Evolutionary conservation across 1,140 invertebrate genomes (phyloP).

Genomic region (Bacillus rossius): DNA sequence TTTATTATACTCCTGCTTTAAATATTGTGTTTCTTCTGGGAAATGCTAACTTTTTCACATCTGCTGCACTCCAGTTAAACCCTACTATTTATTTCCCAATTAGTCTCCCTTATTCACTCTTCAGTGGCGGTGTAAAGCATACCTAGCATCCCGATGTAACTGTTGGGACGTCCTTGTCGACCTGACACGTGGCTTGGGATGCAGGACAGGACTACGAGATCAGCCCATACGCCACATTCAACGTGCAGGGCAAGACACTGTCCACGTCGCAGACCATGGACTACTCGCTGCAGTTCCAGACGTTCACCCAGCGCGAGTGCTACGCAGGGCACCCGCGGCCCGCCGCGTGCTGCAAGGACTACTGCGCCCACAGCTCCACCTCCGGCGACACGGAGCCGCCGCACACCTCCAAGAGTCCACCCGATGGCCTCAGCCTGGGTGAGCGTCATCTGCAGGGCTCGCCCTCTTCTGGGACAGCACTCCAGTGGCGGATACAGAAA

Average conservation of each 20-base stretch:
- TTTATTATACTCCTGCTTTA: too few species aligned
- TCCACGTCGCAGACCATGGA: slow-evolving; percentile 52
- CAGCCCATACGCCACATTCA: slow-evolving; percentile 79
- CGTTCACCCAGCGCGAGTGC: slow-evolving; percentile 70
- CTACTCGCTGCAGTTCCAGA: slow-evolving; percentile 72
- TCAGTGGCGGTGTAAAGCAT: too few species aligned
- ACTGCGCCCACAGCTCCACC: slow-evolving; percentile 8
- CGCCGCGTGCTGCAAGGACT: slow-evolving; percentile 12
- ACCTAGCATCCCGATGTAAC: too few species aligned
- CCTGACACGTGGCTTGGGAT: not conserved
- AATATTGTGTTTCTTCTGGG: too few species aligned
- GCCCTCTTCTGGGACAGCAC: too few species aligned
- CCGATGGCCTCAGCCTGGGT: slow-evolving; percentile 21
- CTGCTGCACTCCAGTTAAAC: too few species aligned
- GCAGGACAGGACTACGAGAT: slow-evolving; percentile 67
- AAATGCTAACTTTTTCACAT: too few species aligned
- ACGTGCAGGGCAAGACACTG: slow-evolving; percentile 49
- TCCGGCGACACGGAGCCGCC: slow-evolving; percentile 3
- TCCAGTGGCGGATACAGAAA: too few species aligned
- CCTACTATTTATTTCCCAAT: too few species aligned
- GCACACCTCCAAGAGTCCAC: slow-evolving; percentile 23
- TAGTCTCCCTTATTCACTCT: too few species aligned
- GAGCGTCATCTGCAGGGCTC: not conserved
- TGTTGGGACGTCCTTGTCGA: too few species aligned
- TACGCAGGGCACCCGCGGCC: slow-evolving; percentile 21